These are phyloP conservation scores for Cryptomyrus ogoouensis DNA, from an alignment of 2,113 vertebrate species.

Conservation along the genomic window DNA sequence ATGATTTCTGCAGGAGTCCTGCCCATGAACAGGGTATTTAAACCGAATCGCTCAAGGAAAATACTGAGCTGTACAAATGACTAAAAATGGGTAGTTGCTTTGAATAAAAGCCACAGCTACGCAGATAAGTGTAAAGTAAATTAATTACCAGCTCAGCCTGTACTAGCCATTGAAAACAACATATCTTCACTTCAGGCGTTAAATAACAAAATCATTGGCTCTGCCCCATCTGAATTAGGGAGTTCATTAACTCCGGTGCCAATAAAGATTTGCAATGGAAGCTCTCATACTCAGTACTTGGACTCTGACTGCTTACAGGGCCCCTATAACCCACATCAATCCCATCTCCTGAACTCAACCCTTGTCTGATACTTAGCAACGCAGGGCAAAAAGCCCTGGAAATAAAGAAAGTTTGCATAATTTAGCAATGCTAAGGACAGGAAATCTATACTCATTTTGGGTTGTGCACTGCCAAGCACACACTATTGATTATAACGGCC, in stretches of 20 bases:
- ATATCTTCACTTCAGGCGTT: background rate
- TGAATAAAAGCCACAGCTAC: background rate
- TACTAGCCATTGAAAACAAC: background rate
- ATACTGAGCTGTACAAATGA: background rate
- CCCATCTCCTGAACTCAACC: constrained; percentile 1
- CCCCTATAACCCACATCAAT: background rate
- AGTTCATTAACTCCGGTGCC: background rate
- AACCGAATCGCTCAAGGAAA: background rate
- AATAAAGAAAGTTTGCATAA: constrained; percentile 58
- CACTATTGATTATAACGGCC: constrained; percentile 54
- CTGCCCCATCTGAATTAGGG: background rate
- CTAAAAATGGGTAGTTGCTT: background rate
- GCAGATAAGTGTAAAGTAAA: background rate
- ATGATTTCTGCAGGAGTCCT: background rate
- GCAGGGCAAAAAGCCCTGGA: constrained; percentile 6
- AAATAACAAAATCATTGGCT: constrained; percentile 9
- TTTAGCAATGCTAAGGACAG: constrained; percentile 59
- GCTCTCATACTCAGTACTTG: background rate
- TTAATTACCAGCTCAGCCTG: background rate
- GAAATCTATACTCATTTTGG: constrained; percentile 77
- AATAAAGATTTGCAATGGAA: constrained; percentile 12
- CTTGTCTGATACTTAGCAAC: constrained; percentile 2
- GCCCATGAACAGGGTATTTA: background rate
- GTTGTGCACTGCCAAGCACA: constrained; percentile 57
- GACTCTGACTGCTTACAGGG: background rate